These are phyloP conservation scores for Colletes latitarsis DNA, from an alignment of 1,140 invertebrate genomes.

Conservation along the genomic window DNA sequence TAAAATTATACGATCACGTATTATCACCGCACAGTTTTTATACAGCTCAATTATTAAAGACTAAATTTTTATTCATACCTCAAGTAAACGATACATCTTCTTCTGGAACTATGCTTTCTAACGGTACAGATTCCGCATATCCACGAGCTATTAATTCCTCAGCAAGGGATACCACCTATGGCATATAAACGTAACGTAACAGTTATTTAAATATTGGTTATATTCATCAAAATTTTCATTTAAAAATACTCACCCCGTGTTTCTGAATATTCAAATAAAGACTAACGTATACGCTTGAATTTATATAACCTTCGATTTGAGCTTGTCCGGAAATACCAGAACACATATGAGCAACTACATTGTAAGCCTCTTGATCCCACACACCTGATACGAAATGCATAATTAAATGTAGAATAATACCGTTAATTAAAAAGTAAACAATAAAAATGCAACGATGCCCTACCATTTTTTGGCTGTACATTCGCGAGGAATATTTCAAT, in stretches of 20 bases:
- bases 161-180: conserved; percentile 76
- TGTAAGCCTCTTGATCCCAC: conserved; percentile 89
- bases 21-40: conserved; percentile 34
- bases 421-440: rapidly evolving
- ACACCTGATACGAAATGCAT: conserved; percentile 66
- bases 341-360: conserved; percentile 89
- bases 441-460: conserved; percentile 65
- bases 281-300: conserved; percentile 74
- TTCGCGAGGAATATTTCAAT: conserved; percentile 96
- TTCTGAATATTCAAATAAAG: conserved; percentile 75
- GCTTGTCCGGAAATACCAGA: conserved; percentile 91
- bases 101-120: conserved; percentile 67
- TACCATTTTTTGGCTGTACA: conserved; percentile 90
- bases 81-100: conserved; percentile 30
- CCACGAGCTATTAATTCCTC: conserved; percentile 75
- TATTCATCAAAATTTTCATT: not conserved
- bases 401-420: not conserved
- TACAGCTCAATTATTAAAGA: conserved; percentile 21
- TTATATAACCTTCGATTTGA: conserved; percentile 91
- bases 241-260: conserved; percentile 71
- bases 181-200: not conserved
- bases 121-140: conserved; percentile 65
- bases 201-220: not conserved
- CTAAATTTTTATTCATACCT: conserved; percentile 28
- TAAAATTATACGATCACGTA: conserved; percentile 42